Evolutionary conservation across 2,113 vertebrate species (phyloP), one percentile per base, ranked within the genome.

Genomic region (Suricata suricatta): DNA sequence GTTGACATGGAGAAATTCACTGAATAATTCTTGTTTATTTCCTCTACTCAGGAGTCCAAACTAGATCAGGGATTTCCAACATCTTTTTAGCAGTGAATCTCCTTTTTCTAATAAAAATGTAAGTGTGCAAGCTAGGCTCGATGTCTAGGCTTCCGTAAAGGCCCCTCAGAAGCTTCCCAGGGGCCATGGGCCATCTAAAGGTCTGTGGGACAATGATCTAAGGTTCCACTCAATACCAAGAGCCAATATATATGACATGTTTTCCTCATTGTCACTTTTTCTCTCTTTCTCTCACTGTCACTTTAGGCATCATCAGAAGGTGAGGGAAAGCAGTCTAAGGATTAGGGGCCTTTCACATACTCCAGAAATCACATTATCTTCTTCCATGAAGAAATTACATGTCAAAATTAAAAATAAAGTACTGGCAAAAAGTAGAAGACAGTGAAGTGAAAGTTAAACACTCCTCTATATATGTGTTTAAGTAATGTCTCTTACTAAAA

Each of bases 361-460:
- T 66, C 35, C 4, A 16, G 54, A 50, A 90, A 77, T 41, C 71
- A 54, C 21, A 72, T 10, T 33, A 38, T n/a, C 17, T 64, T 69
- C 31, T 86, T 77, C 35, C 71, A 81, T 29, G 10, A 95, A 57
- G 60, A 84, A 77, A n/a, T n/a, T 83, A 44, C 3, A 38, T 27
- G n/a, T 50, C 60, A 87, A 94, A 93, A 68, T 83, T 19, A 47
- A 96, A 96, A 94, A 89, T 89, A 31, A 68, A 68, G 12, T 69
- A 83, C 7, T 7, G 10, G 71, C 13, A 9, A 93, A 90, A 90
- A 92, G 60, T 11, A 93, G 41, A 89, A 87, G 44, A 41, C 44
- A 86, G 63, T 74, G 41, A 64, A 64, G 54, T 74, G 15, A 77
- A 93, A 50, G 35, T 38, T 92, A 92, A 90, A 52, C n/a, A 60